These are phyloP conservation scores for Orthosia gothica DNA, from an alignment of 2,888 invertebrate genomes.

Conservation along the genomic window DNA sequence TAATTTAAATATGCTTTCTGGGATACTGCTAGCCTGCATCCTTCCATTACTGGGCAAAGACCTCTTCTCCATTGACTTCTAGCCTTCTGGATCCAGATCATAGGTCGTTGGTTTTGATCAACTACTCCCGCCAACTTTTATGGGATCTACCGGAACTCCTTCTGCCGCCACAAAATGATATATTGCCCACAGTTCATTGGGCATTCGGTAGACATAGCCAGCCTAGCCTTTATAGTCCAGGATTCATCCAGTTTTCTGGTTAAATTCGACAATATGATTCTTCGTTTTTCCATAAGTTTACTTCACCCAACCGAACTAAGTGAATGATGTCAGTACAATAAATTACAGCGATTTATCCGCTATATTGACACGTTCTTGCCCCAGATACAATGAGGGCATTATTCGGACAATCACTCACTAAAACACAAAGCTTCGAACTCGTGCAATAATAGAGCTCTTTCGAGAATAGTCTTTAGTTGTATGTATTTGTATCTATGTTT, in stretches of 20 bases:
- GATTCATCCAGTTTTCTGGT: not conserved
- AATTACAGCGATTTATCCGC: constrained; percentile 19
- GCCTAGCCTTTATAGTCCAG: not conserved
- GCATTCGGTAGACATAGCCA: not conserved
- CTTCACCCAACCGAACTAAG: not conserved
- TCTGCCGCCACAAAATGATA: not conserved
- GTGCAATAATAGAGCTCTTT: constrained; percentile 10
- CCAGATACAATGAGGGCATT: constrained; percentile 31
- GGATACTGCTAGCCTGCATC: not conserved
- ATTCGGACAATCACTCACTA: constrained; percentile 34
- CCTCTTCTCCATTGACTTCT: not conserved
- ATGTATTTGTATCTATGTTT: not conserved
- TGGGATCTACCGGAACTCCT: not conserved
- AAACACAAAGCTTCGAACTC: constrained; percentile 19
- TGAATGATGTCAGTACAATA: constrained; percentile 7
- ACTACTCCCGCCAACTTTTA: not conserved
- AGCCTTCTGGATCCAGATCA: not conserved
- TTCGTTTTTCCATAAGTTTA: not conserved
- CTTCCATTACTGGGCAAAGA: not conserved
- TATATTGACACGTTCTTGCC: constrained; percentile 38
- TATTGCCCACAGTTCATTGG: not conserved
- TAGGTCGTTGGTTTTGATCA: not conserved
- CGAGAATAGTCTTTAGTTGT: constrained; percentile 11
- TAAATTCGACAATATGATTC: not conserved
- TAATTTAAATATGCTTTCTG: not conserved